A percentile compares a stretch with the other conserved stretches of the same genome.
Conservation (phyloP, 23 tunicate genomes). For the Ascidia mentula region DNA sequence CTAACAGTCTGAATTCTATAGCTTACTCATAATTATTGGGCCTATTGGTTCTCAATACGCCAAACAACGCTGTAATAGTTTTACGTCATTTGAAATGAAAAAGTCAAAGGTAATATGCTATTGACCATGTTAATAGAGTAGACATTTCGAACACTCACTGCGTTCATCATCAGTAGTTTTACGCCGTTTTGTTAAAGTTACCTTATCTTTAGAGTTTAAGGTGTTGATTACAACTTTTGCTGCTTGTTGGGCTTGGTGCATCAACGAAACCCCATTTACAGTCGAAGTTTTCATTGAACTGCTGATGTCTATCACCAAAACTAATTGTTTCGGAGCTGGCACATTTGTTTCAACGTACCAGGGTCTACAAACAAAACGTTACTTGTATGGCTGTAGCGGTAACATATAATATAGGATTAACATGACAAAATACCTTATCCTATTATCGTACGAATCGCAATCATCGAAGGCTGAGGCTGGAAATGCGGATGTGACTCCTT, state of each 20-base stretch:
- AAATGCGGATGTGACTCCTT: slow-evolving; percentile 14
- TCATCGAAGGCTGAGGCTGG: neutral
- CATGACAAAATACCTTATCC: neutral
- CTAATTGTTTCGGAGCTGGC: slow-evolving; percentile 51
- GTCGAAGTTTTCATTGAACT: slow-evolving; percentile 39
- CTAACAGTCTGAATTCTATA: no score
- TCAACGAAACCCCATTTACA: slow-evolving; percentile 22
- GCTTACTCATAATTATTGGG: no score
- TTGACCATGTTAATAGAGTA: no score
- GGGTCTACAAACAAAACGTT: slow-evolving; percentile 26
- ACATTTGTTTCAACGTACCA: slow-evolving; percentile 75
- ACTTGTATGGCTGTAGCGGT: neutral
- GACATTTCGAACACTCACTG: no score
- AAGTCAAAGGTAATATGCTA: no score
- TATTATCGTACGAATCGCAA: neutral
- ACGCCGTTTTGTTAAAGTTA: no score
- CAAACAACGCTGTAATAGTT: no score
- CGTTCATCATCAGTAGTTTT: no score
- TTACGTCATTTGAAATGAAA: no score
- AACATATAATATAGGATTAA: neutral
- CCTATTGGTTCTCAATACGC: no score
- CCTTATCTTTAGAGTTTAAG: slow-evolving; percentile 55
- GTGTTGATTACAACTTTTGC: slow-evolving; percentile 54
- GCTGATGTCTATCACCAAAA: slow-evolving; percentile 57
- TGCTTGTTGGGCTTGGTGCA: slow-evolving; percentile 49